phyloP scores from a whole-genome alignment of 2,888 invertebrate species.

The Rhopalosiphum nymphaeae region DNA sequence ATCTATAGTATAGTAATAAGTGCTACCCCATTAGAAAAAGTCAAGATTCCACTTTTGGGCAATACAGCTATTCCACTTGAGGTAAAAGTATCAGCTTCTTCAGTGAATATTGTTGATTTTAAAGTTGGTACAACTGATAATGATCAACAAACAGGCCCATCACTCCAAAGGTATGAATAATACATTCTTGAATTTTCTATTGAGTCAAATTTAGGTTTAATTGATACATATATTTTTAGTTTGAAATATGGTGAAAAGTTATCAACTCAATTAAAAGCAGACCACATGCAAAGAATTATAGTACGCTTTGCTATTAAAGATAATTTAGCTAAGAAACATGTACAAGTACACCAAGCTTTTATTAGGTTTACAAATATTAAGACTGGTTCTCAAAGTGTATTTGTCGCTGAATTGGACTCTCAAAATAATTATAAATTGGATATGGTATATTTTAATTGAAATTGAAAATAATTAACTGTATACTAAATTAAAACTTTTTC shows the following conservation, averaged over 20 bases:
- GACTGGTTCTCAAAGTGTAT: constrained; percentile 87
- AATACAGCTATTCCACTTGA: constrained; percentile 74
- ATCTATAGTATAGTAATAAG: constrained; percentile 86
- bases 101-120: constrained; percentile 81
- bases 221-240: constrained; percentile 71
- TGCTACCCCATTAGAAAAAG: constrained; percentile 76
- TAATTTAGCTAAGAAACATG: constrained; percentile 76
- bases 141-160: constrained; percentile 76
- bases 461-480: not conserved
- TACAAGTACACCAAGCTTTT: constrained; percentile 89
- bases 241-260: constrained; percentile 82
- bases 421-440: constrained; percentile 87
- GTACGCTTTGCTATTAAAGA: constrained; percentile 86
- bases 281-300: constrained; percentile 89
- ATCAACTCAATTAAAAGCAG: constrained; percentile 80
- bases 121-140: constrained; percentile 92
- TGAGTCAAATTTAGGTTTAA: constrained; percentile 48
- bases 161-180: constrained; percentile 35
- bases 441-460: constrained; percentile 76
- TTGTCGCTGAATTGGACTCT: constrained; percentile 90
- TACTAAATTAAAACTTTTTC: not conserved
- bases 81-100: constrained; percentile 76
- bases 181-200: not conserved
- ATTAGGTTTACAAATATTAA: constrained; percentile 80
- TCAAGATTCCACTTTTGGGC: constrained; percentile 73